Conservation (phyloP, 2,113 vertebrate genomes). For the Glaucidium brasilianum region DNA sequence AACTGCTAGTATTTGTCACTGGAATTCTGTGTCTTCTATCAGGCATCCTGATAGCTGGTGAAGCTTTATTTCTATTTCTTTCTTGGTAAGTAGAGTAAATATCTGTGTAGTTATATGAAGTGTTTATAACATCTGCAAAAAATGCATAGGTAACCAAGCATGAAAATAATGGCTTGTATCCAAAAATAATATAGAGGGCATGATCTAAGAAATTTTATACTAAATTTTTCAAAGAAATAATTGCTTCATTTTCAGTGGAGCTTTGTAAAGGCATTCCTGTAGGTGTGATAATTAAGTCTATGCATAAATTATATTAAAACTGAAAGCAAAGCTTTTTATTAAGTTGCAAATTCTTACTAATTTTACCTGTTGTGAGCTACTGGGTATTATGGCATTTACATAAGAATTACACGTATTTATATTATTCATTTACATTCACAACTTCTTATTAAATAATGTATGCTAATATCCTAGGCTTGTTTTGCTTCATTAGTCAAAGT, state of each 20-base stretch:
- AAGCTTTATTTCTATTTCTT: slow-evolving; percentile 71
- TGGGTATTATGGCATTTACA: not conserved
- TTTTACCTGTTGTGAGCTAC: not conserved
- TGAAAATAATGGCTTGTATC: not conserved
- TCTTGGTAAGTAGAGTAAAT: slow-evolving; percentile 68
- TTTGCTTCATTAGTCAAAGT: not conserved
- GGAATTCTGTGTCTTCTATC: slow-evolving; percentile 69
- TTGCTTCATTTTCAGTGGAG: not conserved
- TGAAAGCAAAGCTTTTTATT: not conserved
- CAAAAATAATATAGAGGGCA: not conserved
- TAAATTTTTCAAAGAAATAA: not conserved
- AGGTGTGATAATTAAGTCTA: not conserved
- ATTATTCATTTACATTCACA: not conserved
- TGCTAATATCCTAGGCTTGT: not conserved
- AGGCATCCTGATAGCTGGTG: slow-evolving; percentile 34
- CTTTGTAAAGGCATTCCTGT: not conserved
- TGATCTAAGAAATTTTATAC: not conserved
- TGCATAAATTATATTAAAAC: not conserved
- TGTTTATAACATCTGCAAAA: slow-evolving; percentile 79
- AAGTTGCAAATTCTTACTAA: not conserved
- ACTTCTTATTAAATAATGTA: not conserved
- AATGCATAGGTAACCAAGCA: not conserved
- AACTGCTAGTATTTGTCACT: slow-evolving; percentile 52
- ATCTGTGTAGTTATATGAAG: slow-evolving; percentile 69
- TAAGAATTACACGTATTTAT: not conserved